These are phyloP conservation scores for Scortum barcoo DNA, from an alignment of 2,113 vertebrate genomes.

Conservation along the genomic window DNA sequence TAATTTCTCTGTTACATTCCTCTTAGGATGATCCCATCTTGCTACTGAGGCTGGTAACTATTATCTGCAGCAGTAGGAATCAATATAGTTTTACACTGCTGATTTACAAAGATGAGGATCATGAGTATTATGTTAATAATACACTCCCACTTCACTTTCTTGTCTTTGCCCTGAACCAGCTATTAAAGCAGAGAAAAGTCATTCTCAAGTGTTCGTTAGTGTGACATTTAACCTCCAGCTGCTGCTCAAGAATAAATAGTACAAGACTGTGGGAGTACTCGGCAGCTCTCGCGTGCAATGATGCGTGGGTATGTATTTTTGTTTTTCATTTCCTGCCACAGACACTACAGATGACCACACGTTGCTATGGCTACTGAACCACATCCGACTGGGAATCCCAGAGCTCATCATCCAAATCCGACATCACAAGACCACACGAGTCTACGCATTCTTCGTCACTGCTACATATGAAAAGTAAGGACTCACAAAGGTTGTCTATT, in stretches of 20 bases:
- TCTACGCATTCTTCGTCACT: slow-evolving; percentile 96
- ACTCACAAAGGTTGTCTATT: neutral
- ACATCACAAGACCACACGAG: slow-evolving; percentile 93
- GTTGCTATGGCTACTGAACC: slow-evolving; percentile 96
- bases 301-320: slow-evolving; percentile 57
- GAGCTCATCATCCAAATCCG: slow-evolving; percentile 98
- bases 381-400: slow-evolving; percentile 95
- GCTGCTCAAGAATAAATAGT: slow-evolving; percentile 48
- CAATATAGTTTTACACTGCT: neutral
- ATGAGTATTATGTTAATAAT: neutral
- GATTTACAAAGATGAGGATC: neutral
- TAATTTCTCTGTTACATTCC: no score
- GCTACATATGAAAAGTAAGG: slow-evolving; percentile 95
- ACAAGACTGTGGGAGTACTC: slow-evolving; percentile 45
- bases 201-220: slow-evolving; percentile 39
- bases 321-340: slow-evolving; percentile 75
- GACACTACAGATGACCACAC: slow-evolving; percentile 97
- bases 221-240: slow-evolving; percentile 57
- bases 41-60: neutral
- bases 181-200: slow-evolving; percentile 11
- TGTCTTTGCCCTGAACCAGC: neutral
- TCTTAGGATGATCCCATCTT: no score
- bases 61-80: neutral
- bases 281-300: slow-evolving; percentile 24
- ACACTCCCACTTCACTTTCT: neutral